phyloP scores from a whole-genome alignment of 2,888 invertebrate species.

The Mythimna ferrago region DNA sequence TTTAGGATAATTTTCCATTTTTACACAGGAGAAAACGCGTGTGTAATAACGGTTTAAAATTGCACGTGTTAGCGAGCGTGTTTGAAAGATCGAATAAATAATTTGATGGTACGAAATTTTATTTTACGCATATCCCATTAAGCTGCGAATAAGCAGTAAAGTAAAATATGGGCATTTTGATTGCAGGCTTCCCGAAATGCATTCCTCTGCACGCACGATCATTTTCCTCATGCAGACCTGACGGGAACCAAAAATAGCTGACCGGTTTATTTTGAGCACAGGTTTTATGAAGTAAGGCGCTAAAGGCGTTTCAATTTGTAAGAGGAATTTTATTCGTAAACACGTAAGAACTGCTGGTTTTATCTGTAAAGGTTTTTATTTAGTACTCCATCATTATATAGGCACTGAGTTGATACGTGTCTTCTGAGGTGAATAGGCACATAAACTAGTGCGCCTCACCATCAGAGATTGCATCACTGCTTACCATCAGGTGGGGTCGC shows the following conservation, averaged over 20 bases:
- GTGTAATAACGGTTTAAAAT: conserved; percentile 14
- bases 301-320: conserved; percentile 19
- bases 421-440: too few relatives aligned
- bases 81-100: not conserved
- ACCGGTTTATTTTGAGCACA: conserved; percentile 55
- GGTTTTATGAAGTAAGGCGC: conserved; percentile 17
- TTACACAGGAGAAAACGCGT: not conserved
- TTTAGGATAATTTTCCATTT: too few relatives aligned
- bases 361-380: conserved; percentile 13
- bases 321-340: conserved; percentile 23
- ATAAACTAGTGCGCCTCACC: too few relatives aligned
- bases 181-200: conserved; percentile 52
- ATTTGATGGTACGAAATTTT: conserved; percentile 5
- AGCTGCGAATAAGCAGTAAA: conserved; percentile 11
- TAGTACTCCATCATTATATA: conserved; percentile 1
- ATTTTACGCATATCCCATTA: conserved; percentile 11
- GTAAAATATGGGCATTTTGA: conserved; percentile 42
- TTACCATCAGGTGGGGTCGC: too few relatives aligned
- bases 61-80: not conserved
- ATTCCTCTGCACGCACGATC: conserved; percentile 36
- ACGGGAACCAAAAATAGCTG: conserved; percentile 57
- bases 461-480: too few relatives aligned
- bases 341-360: conserved; percentile 24
- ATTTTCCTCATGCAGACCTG: conserved; percentile 46
- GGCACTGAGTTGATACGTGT: not conserved